These are phyloP conservation scores for Pterostichus madidus DNA, from an alignment of 2,888 invertebrate genomes.

Conservation along the genomic window DNA sequence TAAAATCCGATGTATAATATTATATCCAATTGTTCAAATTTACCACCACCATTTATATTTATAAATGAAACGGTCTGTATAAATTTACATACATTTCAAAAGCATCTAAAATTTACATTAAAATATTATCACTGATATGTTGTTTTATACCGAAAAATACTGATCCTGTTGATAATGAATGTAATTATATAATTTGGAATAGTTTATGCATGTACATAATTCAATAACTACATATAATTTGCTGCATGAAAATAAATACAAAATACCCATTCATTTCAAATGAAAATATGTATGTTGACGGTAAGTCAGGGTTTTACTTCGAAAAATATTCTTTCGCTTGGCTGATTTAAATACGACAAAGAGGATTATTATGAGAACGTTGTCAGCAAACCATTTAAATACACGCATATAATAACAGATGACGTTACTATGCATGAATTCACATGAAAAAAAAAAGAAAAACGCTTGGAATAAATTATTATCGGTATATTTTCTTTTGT, in stretches of 20 bases:
- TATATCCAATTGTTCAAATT: background rate
- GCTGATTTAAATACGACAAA: constrained; percentile 32
- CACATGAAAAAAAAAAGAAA: constrained; percentile 43
- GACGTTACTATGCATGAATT: constrained; percentile 25
- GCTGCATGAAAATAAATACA: background rate
- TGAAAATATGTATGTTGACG: constrained; percentile 6
- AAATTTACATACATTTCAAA: constrained; percentile 35
- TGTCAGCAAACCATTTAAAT: constrained; percentile 18
- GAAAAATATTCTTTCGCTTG: constrained; percentile 26
- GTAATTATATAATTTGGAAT: constrained; percentile 5
- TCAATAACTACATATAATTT: constrained; percentile 14
- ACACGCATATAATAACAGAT: constrained; percentile 31
- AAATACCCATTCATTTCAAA: constrained; percentile 2
- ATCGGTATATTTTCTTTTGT: background rate
- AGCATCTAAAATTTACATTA: constrained; percentile 31
- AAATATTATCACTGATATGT: constrained; percentile 30
- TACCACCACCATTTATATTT: background rate
- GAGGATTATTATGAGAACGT: constrained; percentile 38
- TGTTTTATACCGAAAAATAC: constrained; percentile 24
- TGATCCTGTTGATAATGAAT: background rate
- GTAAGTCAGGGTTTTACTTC: constrained; percentile 17
- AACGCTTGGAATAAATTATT: constrained; percentile 16
- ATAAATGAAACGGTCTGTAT: constrained; percentile 24
- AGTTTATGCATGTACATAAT: background rate
- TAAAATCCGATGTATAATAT: background rate